These are phyloP conservation scores for Centropristis striata DNA, from an alignment of 2,113 vertebrate genomes.

Conservation along the genomic window DNA sequence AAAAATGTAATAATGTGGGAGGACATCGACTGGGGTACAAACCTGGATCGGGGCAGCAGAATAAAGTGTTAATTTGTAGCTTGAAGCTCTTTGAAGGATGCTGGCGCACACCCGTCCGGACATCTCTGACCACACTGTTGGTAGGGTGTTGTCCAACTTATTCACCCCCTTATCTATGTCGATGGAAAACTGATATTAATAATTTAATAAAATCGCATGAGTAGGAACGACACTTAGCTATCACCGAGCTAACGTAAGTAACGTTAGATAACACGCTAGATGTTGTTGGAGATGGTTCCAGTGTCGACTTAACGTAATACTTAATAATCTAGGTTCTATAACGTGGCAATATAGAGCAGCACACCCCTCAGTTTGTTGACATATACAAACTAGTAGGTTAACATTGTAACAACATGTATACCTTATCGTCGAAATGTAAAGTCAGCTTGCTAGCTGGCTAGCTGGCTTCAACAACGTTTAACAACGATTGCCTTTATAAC, in stretches of 20 bases:
- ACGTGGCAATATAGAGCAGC: background rate
- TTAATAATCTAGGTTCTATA: background rate
- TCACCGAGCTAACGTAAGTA: no score
- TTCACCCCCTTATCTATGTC: background rate
- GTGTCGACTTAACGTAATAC: background rate
- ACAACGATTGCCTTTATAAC: background rate
- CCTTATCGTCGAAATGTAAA: background rate
- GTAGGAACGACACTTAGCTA: no score
- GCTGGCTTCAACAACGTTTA: constrained; percentile 1
- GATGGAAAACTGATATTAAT: accelerated
- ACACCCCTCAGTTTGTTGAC: accelerated
- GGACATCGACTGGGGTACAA: background rate
- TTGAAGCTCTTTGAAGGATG: constrained; percentile 68
- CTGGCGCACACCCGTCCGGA: constrained; percentile 72
- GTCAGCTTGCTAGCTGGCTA: constrained; percentile 5
- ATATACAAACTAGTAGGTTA: no score
- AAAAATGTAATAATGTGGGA: background rate
- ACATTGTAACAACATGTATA: background rate
- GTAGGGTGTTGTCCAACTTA: background rate
- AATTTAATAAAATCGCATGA: no score
- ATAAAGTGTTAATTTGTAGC: constrained; percentile 42
- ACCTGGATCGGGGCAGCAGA: constrained; percentile 49
- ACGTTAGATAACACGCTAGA: no score
- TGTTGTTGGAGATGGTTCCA: background rate
- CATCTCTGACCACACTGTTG: constrained; percentile 63